Base-by-base conservation (phyloP, 2,888 invertebrate species). In the Caradrina kadenii region DNA sequence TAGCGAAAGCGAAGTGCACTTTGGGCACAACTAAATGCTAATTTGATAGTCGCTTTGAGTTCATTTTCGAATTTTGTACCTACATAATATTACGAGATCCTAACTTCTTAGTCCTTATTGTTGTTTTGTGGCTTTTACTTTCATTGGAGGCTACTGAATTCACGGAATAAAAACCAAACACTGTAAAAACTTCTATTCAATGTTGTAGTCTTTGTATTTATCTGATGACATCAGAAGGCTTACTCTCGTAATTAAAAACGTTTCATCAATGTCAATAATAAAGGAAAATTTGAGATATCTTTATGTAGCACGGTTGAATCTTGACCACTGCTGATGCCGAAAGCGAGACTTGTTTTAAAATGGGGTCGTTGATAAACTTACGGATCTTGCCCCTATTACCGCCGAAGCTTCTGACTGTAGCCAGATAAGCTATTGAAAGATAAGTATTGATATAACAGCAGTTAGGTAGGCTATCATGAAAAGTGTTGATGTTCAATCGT, bases 11-110 rank as follows among this genome's bases (percentile, higher is more conserved):
- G 68, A 35, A 78, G 65, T 81, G 77, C 77, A 81, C 79, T 77
- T 81, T 55, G 45, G 53, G 62, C 15, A 58, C 59, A 72, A 60
- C 79, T 78, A 71, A 78, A 77, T 77, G 77, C 82, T 77, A 77
- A 77, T 77, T 81, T 65, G 35, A 81, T 81, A 19, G 64, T 63
- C 53, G 53, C 73, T 72, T 71, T 61, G 26, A 76, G 56, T 63
- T 69, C 52, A 76, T 76, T 69, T 72, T 65, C 49, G 49, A 54
- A 66, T 64, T 63, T 71, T 68, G 68, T 48, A 62, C 26, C 26
- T 26, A 26, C 70, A 68, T 75, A 56, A 63, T 79, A 63, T 52
- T 42, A 73, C 31, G 48, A 73, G 73, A 22, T 73, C 50, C 13
- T 26, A 35, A 60, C 35, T 73, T 61, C n/a, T 61, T 42, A 13